Conservation (phyloP, 2,113 vertebrate species). For the Xiphophorus maculatus region DNA sequence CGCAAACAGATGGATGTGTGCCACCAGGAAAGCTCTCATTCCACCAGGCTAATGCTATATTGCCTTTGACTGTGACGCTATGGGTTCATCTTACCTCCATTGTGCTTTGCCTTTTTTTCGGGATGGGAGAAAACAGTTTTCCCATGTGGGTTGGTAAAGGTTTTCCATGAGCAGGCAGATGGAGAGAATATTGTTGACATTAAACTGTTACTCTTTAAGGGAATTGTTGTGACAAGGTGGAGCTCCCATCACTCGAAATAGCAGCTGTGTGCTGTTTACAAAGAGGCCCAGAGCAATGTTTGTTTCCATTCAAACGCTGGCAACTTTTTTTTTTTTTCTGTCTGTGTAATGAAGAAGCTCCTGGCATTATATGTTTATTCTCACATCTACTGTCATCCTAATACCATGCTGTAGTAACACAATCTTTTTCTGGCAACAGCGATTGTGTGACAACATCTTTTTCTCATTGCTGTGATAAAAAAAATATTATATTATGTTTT, state of each 20-base stretch:
- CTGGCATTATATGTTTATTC: constrained; percentile 68
- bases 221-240: constrained; percentile 84
- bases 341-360: constrained; percentile 76
- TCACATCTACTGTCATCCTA: constrained; percentile 68
- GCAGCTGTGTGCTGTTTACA: constrained; percentile 81
- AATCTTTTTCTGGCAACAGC: constrained; percentile 24
- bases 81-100: constrained; percentile 63
- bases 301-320: constrained; percentile 77
- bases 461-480: constrained; percentile 6
- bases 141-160: constrained; percentile 69
- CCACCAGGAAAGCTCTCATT: constrained; percentile 52
- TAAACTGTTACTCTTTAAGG: constrained; percentile 84
- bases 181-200: constrained; percentile 84
- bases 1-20: constrained; percentile 70
- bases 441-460: constrained; percentile 34
- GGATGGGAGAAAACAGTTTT: constrained; percentile 64
- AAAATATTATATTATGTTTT: no score
- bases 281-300: constrained; percentile 79
- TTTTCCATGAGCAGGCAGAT: constrained; percentile 79
- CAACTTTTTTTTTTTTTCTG: constrained; percentile 57
- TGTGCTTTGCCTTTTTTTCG: constrained; percentile 52
- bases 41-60: constrained; percentile 51
- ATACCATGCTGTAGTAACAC: constrained; percentile 50
- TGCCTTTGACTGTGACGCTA: constrained; percentile 69
- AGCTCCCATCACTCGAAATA: constrained; percentile 82